These are phyloP conservation scores for Miniopterus natalensis DNA, from an alignment of 2,113 vertebrate genomes.

Conservation along the genomic window DNA sequence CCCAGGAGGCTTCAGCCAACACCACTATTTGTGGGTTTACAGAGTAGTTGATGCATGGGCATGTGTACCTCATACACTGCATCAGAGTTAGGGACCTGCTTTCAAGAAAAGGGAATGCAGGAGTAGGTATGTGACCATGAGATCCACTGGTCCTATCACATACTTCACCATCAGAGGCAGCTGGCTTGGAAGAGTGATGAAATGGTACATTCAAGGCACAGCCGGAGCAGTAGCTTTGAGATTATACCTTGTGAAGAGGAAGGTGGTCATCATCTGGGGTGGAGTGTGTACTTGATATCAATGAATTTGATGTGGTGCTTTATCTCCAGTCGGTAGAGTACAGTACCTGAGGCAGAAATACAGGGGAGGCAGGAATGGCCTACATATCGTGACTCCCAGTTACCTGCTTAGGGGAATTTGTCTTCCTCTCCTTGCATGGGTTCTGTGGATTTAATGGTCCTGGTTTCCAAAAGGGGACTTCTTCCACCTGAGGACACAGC, in stretches of 20 bases:
- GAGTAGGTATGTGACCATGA: neutral
- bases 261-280: neutral
- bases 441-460: neutral
- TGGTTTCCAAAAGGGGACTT: neutral
- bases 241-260: neutral
- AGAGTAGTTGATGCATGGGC: neutral
- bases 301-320: neutral
- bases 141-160: neutral
- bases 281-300: neutral
- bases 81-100: neutral
- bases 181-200: neutral
- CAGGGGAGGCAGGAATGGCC: neutral
- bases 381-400: neutral
- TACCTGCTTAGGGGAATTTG: neutral
- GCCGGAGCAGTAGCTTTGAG: neutral
- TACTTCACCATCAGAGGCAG: neutral
- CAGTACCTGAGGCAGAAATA: neutral
- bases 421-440: neutral
- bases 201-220: neutral
- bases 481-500: neutral
- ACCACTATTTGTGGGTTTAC: neutral
- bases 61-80: neutral
- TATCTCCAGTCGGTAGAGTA: neutral
- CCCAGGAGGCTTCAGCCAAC: neutral
- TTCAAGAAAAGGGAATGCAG: neutral